Conservation (phyloP, 2,797 vertebrate species). For the Gallinago solitaria region DNA sequence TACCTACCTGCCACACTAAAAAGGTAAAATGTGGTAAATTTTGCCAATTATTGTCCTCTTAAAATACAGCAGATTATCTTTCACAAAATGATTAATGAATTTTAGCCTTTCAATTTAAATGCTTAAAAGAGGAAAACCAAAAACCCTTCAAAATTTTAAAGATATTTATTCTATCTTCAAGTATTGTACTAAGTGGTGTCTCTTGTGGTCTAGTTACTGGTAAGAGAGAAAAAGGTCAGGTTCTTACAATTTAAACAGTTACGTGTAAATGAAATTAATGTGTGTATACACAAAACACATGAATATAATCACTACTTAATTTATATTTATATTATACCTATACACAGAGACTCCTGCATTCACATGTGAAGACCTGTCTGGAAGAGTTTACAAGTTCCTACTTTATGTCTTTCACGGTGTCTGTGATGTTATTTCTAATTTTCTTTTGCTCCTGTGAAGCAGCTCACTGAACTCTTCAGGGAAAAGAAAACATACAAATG, state of each 20-base stretch:
- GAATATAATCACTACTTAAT: not conserved
- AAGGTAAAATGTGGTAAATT: not conserved
- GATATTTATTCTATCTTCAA: not conserved
- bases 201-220: constrained; percentile 26
- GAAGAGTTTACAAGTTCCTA: constrained; percentile 43
- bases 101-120: not conserved
- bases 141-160: not conserved
- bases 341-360: not conserved
- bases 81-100: not conserved
- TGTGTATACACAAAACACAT: not conserved
- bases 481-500: constrained; percentile 76
- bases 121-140: not conserved
- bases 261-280: not conserved
- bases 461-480: constrained; percentile 70
- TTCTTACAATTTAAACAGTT: not conserved
- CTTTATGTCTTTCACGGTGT: constrained; percentile 28
- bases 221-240: not conserved
- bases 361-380: not conserved
- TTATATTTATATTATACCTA: not conserved
- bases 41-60: not conserved
- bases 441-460: constrained; percentile 67
- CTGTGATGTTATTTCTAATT: constrained; percentile 73
- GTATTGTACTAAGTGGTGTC: not conserved
- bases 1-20: not conserved
- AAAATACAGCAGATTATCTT: not conserved